Conservation (phyloP, 1,140 invertebrate species). For the Gyrodactylus salaris region DNA sequence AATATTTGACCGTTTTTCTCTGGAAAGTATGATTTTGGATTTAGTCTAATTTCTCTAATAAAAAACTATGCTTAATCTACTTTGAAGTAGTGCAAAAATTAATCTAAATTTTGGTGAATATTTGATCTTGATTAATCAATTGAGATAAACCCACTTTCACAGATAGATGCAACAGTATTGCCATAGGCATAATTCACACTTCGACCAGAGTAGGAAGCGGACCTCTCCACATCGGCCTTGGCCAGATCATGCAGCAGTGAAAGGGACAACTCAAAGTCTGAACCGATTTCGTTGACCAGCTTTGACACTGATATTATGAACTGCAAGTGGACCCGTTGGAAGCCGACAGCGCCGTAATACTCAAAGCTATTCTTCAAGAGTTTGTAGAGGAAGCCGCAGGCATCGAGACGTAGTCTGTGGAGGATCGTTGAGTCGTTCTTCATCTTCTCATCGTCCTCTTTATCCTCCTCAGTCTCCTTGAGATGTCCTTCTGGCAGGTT, state of each 20-base stretch:
- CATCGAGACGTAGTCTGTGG: conserved; percentile 42
- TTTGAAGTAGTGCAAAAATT: too few relatives aligned
- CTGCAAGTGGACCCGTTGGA: conserved; percentile 50
- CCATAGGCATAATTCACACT: too few relatives aligned
- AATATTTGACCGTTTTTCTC: conserved; percentile 19
- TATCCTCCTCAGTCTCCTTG: too few relatives aligned
- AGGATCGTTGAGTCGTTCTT: conserved; percentile 35
- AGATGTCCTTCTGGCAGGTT: not conserved
- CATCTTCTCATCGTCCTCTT: not conserved
- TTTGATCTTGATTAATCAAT: not conserved
- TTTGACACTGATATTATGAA: conserved; percentile 60
- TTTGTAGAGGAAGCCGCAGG: conserved; percentile 51
- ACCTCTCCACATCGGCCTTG: not conserved
- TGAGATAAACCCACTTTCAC: conserved; percentile 5
- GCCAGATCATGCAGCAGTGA: not conserved
- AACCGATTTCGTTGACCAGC: conserved; percentile 40
- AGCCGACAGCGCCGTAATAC: conserved; percentile 38
- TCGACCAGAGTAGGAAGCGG: not conserved
- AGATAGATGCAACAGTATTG: not conserved
- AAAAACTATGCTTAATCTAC: too few relatives aligned
- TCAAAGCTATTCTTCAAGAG: conserved; percentile 71
- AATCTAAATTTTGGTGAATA: not conserved
- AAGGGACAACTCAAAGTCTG: not conserved
- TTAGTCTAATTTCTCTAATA: not conserved
- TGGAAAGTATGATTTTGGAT: not conserved